These are phyloP conservation scores for Mesocricetus auratus DNA, from an alignment of 2,113 vertebrate genomes.

Conservation along the genomic window DNA sequence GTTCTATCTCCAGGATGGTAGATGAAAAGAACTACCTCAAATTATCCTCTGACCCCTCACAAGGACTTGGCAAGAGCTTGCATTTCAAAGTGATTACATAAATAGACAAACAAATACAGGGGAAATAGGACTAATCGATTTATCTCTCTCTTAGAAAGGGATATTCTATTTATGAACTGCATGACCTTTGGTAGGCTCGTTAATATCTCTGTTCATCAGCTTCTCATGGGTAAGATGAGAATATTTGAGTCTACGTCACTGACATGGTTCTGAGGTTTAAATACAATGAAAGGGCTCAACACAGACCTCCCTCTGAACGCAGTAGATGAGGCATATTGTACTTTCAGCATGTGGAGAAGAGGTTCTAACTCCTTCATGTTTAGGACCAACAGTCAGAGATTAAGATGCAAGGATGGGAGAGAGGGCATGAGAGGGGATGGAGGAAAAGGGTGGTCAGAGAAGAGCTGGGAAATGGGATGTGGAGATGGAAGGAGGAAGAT, in stretches of 20 bases:
- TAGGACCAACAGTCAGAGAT: neutral
- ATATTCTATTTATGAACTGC: neutral
- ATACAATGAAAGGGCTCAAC: neutral
- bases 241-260: neutral
- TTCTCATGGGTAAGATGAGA: neutral
- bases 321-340: neutral
- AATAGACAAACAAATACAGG: neutral
- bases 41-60: neutral
- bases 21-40: neutral
- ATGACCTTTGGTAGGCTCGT: neutral
- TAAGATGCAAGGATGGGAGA: neutral
- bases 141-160: neutral
- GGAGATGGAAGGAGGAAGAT: conserved; percentile 85
- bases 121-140: neutral
- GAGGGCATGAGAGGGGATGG: neutral
- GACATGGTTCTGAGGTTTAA: neutral
- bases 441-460: neutral
- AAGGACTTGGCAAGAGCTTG: neutral
- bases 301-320: neutral
- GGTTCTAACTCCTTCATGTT: accelerated
- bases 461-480: conserved; percentile 39
- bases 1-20: too few relatives aligned
- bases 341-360: neutral
- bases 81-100: neutral
- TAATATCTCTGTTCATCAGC: neutral